A percentile compares a stretch with the other conserved stretches of the same genome.
These are phyloP conservation scores for Folsomia manolachei DNA, from an alignment of 2,888 invertebrate species.

Conservation along the genomic window DNA sequence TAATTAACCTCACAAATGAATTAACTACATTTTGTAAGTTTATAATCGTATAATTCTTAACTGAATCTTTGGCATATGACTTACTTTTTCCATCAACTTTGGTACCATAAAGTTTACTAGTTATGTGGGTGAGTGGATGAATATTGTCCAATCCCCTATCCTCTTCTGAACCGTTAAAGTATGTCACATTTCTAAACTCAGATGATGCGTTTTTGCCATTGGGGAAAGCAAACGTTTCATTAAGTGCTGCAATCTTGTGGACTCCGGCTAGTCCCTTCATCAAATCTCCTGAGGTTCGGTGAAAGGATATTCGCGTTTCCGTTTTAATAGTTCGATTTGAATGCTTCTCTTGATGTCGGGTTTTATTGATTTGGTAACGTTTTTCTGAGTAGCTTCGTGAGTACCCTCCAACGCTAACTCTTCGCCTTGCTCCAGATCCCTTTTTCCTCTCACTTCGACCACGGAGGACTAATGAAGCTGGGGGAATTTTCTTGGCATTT, in stretches of 20 bases:
- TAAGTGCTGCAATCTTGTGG: constrained; percentile 35
- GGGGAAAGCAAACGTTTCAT: constrained; percentile 40
- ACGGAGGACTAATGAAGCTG: background rate
- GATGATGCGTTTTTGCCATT: constrained; percentile 32
- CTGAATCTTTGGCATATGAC: too few relatives aligned
- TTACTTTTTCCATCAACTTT: constrained; percentile 6
- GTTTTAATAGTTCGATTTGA: constrained; percentile 40
- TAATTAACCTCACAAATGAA: too few relatives aligned
- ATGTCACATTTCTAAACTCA: constrained; percentile 46
- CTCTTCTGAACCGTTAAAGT: constrained; percentile 33
- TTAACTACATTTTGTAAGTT: too few relatives aligned
- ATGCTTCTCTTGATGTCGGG: constrained; percentile 39
- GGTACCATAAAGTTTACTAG: constrained; percentile 12
- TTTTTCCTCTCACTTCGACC: background rate
- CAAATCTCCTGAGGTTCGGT: constrained; percentile 32
- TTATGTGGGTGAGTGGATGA: constrained; percentile 41
- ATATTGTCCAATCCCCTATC: constrained; percentile 41
- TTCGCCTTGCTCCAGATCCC: background rate
- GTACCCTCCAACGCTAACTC: constrained; percentile 43
- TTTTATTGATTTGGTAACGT: constrained; percentile 44
- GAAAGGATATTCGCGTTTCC: constrained; percentile 45
- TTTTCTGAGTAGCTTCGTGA: constrained; percentile 44
- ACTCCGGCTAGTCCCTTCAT: constrained; percentile 36
- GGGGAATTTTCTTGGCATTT: too few relatives aligned
- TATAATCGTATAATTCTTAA: too few relatives aligned